Evolutionary conservation across 2,113 vertebrate species (phyloP).

Genomic region (Saiga tatarica): DNA sequence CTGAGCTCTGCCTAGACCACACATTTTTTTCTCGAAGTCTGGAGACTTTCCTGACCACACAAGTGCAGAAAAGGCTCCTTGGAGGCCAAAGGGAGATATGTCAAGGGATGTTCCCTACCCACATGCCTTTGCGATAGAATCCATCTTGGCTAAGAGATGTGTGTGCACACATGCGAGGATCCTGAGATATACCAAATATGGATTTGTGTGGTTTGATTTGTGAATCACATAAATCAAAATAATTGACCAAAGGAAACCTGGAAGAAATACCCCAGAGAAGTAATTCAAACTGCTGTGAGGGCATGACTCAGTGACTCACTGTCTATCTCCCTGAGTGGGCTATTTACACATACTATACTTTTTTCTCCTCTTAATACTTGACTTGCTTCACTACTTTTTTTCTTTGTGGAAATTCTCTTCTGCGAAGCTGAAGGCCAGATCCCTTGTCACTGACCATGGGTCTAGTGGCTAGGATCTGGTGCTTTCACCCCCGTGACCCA

Average conservation of each 20-base stretch:
- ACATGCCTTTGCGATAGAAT: background rate
- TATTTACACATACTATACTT: background rate
- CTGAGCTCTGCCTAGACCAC: background rate
- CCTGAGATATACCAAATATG: background rate
- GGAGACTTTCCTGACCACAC: background rate
- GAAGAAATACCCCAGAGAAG: background rate
- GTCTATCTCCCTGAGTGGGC: background rate
- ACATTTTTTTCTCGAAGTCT: background rate
- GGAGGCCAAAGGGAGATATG: background rate
- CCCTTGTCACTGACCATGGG: background rate
- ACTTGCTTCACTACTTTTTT: background rate
- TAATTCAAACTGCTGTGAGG: background rate
- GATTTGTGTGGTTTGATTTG: background rate
- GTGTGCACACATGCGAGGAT: background rate
- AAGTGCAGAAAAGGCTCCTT: background rate
- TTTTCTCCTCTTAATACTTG: background rate
- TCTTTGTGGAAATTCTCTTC: background rate
- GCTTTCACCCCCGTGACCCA: accelerated
- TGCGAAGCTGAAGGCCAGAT: background rate
- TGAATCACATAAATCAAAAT: background rate
- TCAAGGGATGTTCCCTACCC: background rate
- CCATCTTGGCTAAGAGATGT: background rate
- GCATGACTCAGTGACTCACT: background rate
- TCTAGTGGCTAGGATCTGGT: background rate
- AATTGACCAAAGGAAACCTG: background rate